A percentile compares a stretch with the other conserved stretches of the same genome.
phyloP scores from a whole-genome alignment of 2,797 vertebrate genomes.

The Sebastes kiyomatsui region DNA sequence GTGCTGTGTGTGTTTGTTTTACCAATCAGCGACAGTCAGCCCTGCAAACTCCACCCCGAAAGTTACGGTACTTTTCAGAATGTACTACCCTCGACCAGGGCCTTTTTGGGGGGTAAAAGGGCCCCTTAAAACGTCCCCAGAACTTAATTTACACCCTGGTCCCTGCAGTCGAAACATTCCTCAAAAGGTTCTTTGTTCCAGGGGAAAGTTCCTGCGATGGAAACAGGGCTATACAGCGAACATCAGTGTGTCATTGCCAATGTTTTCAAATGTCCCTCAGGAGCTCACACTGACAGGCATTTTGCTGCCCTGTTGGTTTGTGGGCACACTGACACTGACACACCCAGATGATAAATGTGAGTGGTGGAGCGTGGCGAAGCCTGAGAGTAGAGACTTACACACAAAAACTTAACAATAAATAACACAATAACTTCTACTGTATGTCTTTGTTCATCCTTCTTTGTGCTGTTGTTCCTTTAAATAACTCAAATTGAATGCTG shows the following conservation, averaged over 20 bases:
- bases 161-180: too few relatives aligned
- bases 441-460: not conserved
- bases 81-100: too few relatives aligned
- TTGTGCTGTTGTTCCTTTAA: not conserved
- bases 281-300: slow-evolving; percentile 11
- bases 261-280: not conserved
- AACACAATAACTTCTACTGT: not conserved
- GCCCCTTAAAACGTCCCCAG: too few relatives aligned
- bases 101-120: too few relatives aligned
- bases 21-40: too few relatives aligned
- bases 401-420: not conserved
- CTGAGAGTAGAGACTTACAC: not conserved
- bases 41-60: too few relatives aligned
- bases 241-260: not conserved
- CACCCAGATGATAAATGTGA: slow-evolving; percentile 20
- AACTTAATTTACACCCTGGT: too few relatives aligned
- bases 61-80: too few relatives aligned
- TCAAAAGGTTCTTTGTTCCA: too few relatives aligned
- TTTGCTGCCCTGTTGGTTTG: slow-evolving; percentile 23
- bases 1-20: too few relatives aligned
- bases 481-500: not conserved
- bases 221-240: not conserved
- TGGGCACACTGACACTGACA: slow-evolving; percentile 19
- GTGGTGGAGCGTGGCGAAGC: not conserved
- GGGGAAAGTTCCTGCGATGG: too few relatives aligned